Conservation (phyloP, 2,797 vertebrate genomes). For the Bufotes viridis region DNA sequence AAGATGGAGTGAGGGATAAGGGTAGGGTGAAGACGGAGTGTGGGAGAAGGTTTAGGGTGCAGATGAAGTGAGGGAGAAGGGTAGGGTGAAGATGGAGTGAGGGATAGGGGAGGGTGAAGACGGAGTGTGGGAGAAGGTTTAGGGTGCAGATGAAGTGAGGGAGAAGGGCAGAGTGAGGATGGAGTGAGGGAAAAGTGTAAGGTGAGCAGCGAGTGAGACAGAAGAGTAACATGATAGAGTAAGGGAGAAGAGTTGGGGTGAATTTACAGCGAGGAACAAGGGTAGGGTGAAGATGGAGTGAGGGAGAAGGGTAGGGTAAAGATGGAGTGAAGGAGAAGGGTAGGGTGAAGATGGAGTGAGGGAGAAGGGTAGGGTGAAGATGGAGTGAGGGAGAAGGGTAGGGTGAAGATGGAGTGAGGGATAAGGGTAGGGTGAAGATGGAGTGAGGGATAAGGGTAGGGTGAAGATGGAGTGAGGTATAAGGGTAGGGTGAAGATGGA, state of each 20-base stretch:
- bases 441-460: not conserved
- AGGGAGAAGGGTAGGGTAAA: not conserved
- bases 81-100: not conserved
- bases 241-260: not conserved
- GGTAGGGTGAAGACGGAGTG: not conserved
- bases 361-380: not conserved
- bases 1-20: not conserved
- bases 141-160: too few relatives aligned
- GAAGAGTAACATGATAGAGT: not conserved
- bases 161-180: not conserved
- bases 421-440: not conserved
- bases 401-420: not conserved
- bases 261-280: not conserved
- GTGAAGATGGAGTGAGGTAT: not conserved
- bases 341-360: too few relatives aligned
- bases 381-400: not conserved
- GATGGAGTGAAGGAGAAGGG: not conserved
- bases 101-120: not conserved
- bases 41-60: not conserved
- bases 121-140: too few relatives aligned
- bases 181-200: not conserved
- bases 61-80: not conserved
- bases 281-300: not conserved
- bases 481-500: not conserved
- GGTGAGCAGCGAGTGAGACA: not conserved